A percentile compares a stretch with the other conserved stretches of the same genome.
Conservation (phyloP, 2,888 invertebrate species). For the Drosophila percnosoma region DNA sequence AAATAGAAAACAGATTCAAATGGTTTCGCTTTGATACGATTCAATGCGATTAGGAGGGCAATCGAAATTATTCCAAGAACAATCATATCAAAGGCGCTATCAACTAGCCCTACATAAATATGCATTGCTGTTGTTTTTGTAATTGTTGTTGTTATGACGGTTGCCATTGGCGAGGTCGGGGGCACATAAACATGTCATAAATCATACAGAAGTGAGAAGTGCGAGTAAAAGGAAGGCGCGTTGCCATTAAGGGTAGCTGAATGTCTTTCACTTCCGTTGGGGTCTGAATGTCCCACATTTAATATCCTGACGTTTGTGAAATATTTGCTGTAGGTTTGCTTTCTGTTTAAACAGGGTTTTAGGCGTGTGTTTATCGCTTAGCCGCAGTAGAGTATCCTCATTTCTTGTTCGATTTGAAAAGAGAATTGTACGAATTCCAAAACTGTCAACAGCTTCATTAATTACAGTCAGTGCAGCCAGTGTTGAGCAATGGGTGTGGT, state of each 20-base stretch:
- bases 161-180: constrained; percentile 71
- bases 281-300: constrained; percentile 18
- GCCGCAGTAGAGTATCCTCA: background rate
- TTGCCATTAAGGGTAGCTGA: constrained; percentile 46
- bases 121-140: constrained; percentile 14
- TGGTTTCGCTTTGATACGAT: constrained; percentile 23
- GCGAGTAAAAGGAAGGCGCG: constrained; percentile 58
- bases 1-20: constrained; percentile 55
- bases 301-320: constrained; percentile 51
- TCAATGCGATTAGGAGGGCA: constrained; percentile 41
- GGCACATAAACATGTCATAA: constrained; percentile 78
- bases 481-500: constrained; percentile 57
- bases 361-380: constrained; percentile 29
- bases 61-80: constrained; percentile 34
- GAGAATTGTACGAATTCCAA: constrained; percentile 53
- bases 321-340: constrained; percentile 42
- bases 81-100: constrained; percentile 11
- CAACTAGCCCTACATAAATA: constrained; percentile 26
- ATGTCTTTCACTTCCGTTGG: constrained; percentile 37
- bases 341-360: constrained; percentile 38
- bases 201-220: constrained; percentile 61
- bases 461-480: constrained; percentile 52
- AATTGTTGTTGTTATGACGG: constrained; percentile 22
- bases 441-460: constrained; percentile 75
- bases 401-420: constrained; percentile 40